Base-by-base conservation (phyloP, 53 echinoderm and acorn worm genomes). In the Patiria pectinifera region DNA sequence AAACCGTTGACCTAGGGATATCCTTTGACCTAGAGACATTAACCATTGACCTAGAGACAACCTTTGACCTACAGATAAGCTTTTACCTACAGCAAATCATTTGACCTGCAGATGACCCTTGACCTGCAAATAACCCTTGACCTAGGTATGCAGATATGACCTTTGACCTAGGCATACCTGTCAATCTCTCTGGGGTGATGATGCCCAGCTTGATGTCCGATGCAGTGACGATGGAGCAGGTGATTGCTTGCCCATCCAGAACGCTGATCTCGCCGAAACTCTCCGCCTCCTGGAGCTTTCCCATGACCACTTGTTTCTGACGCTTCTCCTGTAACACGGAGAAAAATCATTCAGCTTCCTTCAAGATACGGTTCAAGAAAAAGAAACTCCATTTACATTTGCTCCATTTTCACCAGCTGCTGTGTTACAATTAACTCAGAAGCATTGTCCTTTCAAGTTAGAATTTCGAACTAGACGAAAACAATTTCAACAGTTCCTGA, bases 221-320 rank as follows among this genome's bases (percentile, higher is more conserved):
- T n/a, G 98, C 96, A 24, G 98, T 98, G 21, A 99, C 99, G 45
- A 99, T 95, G 71, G 99, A 99, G 8, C 95, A 99, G 24, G 96
- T 96, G 74, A 96, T 99, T 18, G 93, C 91, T 47, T 99, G 97
- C 7, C 48, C 82, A 44, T 93, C 95, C 62, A 99, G 76, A 44
- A 99, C 93, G 62, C 99, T 97, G 63, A 99, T 95, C 91, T 99
- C 99, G 48, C 99, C 99, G 66, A 99, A 99, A 2, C 96, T 96
- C 71, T 99, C 96, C 12, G 94, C 85, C 10, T 86, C 83, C 9
- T 62, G 84, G 78, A 99, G 87, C 83, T 93, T 94, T 48, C 99
- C 97, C 94, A 99, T 96, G 71, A 99, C 99, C 0, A 99, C 99
- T 47, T 99, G 99, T 75, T 97, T 99, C 85, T 78, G 63, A 47